Evolutionary conservation across 2,888 invertebrate species (phyloP).

Genomic region (Strigamia crassipes): DNA sequence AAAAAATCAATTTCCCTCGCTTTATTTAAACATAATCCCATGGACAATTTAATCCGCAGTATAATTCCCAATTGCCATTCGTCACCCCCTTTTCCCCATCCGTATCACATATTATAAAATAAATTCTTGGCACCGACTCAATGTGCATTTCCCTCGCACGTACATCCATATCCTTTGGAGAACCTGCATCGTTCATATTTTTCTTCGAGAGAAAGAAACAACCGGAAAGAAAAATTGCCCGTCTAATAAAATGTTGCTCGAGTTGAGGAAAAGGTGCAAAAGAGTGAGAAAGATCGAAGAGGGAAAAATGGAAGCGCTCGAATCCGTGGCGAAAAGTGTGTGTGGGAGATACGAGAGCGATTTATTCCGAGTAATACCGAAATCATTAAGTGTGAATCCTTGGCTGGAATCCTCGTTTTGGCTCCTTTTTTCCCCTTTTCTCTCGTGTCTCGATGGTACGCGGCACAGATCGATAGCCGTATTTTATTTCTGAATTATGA

Average conservation of each 20-base stretch:
- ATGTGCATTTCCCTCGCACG: neutral
- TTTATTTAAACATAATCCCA: too few species aligned
- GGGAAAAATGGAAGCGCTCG: neutral
- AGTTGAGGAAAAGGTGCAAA: neutral
- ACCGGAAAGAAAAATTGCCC: neutral
- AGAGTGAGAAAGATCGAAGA: neutral
- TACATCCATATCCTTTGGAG: neutral
- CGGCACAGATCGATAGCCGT: neutral
- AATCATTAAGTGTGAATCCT: constrained; percentile 1
- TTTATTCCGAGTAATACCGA: neutral
- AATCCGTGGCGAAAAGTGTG: neutral
- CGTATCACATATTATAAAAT: constrained; percentile 2
- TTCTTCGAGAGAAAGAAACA: neutral
- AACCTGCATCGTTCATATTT: neutral
- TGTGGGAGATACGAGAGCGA: neutral
- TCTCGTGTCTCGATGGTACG: constrained; percentile 10
- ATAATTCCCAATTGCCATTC: neutral
- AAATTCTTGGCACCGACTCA: neutral
- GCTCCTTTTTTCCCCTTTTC: neutral
- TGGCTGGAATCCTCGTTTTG: neutral
- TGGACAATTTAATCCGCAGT: too few species aligned
- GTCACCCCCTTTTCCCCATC: neutral
- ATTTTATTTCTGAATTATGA: constrained; percentile 1
- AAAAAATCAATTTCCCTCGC: too few species aligned
- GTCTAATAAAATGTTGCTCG: neutral